Percentiles rank a stretch among this genome's conserved stretches.
Evolutionary conservation across 1,140 invertebrate species (phyloP).

Genomic region (Pissodes strobi): DNA sequence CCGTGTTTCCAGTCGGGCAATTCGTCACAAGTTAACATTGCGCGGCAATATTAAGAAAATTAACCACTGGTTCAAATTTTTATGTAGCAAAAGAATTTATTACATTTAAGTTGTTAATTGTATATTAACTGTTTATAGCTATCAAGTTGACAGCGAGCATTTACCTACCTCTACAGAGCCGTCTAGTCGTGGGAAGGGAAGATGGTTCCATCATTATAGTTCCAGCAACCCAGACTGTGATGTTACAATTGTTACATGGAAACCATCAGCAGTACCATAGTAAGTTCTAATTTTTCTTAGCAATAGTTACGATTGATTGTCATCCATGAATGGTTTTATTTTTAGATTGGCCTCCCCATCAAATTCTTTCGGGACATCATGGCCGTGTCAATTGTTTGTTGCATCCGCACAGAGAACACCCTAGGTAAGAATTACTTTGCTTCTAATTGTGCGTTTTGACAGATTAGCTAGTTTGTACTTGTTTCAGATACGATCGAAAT

Average conservation of each 20-base stretch:
- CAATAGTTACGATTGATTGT: not conserved
- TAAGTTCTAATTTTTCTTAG: too few species aligned
- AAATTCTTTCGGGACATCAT: constrained; percentile 86
- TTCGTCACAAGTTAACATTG: too few species aligned
- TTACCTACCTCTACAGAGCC: constrained; percentile 90
- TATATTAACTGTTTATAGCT: constrained; percentile 40
- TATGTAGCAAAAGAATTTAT: too few species aligned
- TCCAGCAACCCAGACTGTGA: constrained; percentile 93
- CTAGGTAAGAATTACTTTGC: constrained; percentile 1
- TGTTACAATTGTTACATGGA: constrained; percentile 90
- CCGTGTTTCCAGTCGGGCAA: too few species aligned
- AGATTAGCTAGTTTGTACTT: not conserved
- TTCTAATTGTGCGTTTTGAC: not conserved
- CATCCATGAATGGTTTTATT: not conserved
- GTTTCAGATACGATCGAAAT: constrained; percentile 87
- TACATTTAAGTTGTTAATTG: not conserved
- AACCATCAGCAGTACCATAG: constrained; percentile 86
- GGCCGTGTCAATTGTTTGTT: constrained; percentile 93
- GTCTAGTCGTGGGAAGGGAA: constrained; percentile 90
- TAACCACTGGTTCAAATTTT: too few species aligned
- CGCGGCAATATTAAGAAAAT: too few species aligned
- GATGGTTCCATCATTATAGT: constrained; percentile 98
- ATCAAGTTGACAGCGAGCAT: constrained; percentile 89
- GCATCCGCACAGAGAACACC: constrained; percentile 90
- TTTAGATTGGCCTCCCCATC: constrained; percentile 87